Percentiles rank a stretch among this genome's conserved stretches.
These are phyloP conservation scores for Monoplex corrugatus DNA, from an alignment of 2,888 invertebrate species.

Conservation along the genomic window DNA sequence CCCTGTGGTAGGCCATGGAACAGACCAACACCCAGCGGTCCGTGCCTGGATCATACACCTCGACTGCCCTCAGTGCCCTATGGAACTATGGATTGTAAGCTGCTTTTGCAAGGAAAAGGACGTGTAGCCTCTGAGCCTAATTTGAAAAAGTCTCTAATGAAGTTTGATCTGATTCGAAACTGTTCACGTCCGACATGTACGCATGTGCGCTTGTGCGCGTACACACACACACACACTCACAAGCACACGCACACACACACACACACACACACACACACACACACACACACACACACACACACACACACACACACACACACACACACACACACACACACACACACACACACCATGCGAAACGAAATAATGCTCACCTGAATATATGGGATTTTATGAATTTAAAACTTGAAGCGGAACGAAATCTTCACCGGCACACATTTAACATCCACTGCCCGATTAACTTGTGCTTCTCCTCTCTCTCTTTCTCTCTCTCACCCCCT, in stretches of 20 bases:
- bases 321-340: too few relatives aligned
- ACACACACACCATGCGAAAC: slow-evolving; percentile 82
- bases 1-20: slow-evolving; percentile 59
- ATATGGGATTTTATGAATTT: slow-evolving; percentile 23
- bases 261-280: slow-evolving; percentile 13
- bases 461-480: too few relatives aligned
- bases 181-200: neutral
- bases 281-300: neutral
- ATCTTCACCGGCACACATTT: slow-evolving; percentile 83
- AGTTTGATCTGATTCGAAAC: too few relatives aligned
- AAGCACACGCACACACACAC: slow-evolving; percentile 1
- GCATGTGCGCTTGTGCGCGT: neutral
- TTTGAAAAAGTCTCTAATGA: too few relatives aligned
- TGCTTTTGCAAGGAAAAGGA: neutral
- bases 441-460: slow-evolving; percentile 81
- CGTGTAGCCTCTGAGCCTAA: too few relatives aligned
- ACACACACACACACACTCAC: neutral
- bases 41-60: slow-evolving; percentile 65
- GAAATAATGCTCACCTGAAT: slow-evolving; percentile 79
- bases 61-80: slow-evolving; percentile 66
- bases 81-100: slow-evolving; percentile 10
- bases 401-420: slow-evolving; percentile 55
- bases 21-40: slow-evolving; percentile 63
- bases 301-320: too few relatives aligned
- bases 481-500: too few relatives aligned